Evolutionary conservation across 2,888 invertebrate species (phyloP), one percentile per base, ranked within the genome.

Genomic region (Megaustenia siamemsis): DNA sequence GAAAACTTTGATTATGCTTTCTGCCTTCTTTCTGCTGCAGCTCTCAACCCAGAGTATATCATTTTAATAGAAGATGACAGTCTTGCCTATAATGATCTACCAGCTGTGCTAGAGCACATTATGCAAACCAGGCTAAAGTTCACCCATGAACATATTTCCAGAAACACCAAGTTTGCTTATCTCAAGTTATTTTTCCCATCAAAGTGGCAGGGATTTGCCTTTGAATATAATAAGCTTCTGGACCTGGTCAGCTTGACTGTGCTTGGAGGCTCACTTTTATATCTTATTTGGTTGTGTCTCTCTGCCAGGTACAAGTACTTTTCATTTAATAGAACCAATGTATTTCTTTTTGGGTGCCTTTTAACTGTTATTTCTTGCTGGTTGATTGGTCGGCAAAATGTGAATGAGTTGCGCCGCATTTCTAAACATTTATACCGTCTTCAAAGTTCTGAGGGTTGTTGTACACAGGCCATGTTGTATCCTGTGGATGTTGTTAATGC

Each of bases 391-490:
- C 85, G 93, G 35, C 90, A 90, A 40, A 91, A 93, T 86, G 32
- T 93, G 10, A 86, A 91, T 78, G 90, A 92, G 66, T 66, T 92
- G 24, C 86, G 93, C 18, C 88, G 91, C 53, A 78, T 91, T 35
- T 89, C 90, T 21, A 88, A 87, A 24, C 86, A 90, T 28, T 86
- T 92, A 8, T 92, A 92, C 86, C 88, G 87, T 10, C 88, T 92
- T 10, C 85, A 86, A 15, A 77, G 87, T 10, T 90, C 93, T 0
- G 92, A 93, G 1, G 90, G 89, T 8, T 93, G 93, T 82, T 93
- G 93, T 86, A 93, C 93, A 0, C 93, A 92, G 1, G 93, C 93
- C 35, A 90, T 92, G 90, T 83, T 93, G 60, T 93, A 93, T 82
- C 90, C 91, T 0, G 53, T 80, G 2, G 43, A 86, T 15, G 86